Evolutionary conservation across 2,888 invertebrate genomes (phyloP).

Genomic region (Coremacera marginata): DNA sequence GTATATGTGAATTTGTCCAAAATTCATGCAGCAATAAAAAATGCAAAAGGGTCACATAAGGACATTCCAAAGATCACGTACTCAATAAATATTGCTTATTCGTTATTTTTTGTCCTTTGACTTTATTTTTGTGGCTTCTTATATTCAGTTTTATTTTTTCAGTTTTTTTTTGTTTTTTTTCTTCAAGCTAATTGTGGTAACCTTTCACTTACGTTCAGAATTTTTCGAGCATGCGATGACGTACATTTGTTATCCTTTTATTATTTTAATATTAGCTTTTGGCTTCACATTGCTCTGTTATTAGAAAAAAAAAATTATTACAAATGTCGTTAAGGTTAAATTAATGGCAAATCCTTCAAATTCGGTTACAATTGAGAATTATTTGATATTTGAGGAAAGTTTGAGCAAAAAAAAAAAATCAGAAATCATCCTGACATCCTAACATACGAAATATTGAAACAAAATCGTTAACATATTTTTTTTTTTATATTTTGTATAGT

Average conservation of each 20-base stretch:
- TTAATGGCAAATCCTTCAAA: too few species aligned
- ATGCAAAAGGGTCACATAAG: conserved; percentile 69
- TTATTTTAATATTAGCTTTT: too few species aligned
- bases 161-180: background rate
- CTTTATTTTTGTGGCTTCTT: conserved; percentile 27
- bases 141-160: conserved; percentile 16
- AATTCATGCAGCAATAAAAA: conserved; percentile 60
- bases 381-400: too few species aligned
- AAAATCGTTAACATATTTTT: too few species aligned
- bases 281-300: too few species aligned
- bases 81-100: conserved; percentile 70
- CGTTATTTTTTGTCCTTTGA: conserved; percentile 44
- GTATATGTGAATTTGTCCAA: conserved; percentile 53
- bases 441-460: too few species aligned
- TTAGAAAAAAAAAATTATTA: too few species aligned
- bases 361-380: too few species aligned
- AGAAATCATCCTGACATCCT: too few species aligned
- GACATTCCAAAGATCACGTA: conserved; percentile 70
- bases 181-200: conserved; percentile 14
- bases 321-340: too few species aligned
- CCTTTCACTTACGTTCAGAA: conserved; percentile 28
- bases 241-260: background rate
- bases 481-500: too few species aligned
- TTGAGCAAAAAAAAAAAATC: too few species aligned
- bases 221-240: conserved; percentile 12